phyloP scores from a whole-genome alignment of 2,797 vertebrate species.

The Heliangelus exortis region DNA sequence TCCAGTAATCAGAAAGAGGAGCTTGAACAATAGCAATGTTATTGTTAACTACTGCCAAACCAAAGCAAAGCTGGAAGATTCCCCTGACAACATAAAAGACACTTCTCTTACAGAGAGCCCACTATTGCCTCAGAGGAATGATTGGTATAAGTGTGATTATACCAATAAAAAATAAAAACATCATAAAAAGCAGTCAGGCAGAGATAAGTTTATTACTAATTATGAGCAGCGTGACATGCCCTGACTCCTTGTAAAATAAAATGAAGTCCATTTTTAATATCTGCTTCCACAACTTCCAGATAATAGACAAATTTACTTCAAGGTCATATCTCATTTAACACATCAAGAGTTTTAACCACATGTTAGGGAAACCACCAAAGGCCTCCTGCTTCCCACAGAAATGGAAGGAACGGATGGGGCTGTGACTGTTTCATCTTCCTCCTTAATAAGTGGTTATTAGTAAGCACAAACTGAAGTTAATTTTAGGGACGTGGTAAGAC shows the following conservation, averaged over 20 bases:
- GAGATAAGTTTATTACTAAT: constrained; percentile 74
- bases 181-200: constrained; percentile 62
- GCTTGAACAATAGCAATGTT: not conserved
- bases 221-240: constrained; percentile 61
- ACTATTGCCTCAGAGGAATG: not conserved
- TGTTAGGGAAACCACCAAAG: constrained; percentile 74
- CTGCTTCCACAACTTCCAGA: constrained; percentile 80
- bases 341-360: constrained; percentile 76
- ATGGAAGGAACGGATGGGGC: rapidly evolving
- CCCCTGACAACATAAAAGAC: not conserved
- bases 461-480: not conserved
- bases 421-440: not conserved
- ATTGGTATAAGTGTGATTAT: not conserved
- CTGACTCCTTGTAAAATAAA: constrained; percentile 80
- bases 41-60: not conserved
- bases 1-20: not conserved
- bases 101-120: not conserved
- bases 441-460: not conserved
- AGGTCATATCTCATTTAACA: constrained; percentile 86
- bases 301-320: constrained; percentile 83
- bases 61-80: not conserved
- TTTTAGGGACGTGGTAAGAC: not conserved
- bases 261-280: constrained; percentile 85
- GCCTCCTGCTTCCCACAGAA: not conserved
- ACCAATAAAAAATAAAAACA: constrained; percentile 74